Conservation (phyloP, 2,797 vertebrate genomes). For the Coendou prehensilis region DNA sequence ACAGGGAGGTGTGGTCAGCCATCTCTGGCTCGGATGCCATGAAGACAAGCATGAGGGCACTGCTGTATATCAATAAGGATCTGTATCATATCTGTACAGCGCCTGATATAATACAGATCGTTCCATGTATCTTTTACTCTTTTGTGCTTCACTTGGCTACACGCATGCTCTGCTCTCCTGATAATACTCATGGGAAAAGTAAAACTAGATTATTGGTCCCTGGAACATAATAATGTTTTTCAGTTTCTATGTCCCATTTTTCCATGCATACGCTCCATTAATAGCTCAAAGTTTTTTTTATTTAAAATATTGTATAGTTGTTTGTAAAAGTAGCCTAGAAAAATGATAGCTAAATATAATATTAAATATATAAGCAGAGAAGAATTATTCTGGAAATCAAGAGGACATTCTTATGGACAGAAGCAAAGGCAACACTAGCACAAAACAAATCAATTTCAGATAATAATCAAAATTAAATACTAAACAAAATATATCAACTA, state of each 20-base stretch:
- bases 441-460: conserved; percentile 35
- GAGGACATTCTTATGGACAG: conserved; percentile 44
- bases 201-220: not conserved
- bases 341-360: conserved; percentile 49
- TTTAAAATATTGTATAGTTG: not conserved
- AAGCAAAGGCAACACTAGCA: conserved; percentile 34
- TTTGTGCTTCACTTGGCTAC: not conserved
- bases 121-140: not conserved
- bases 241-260: not conserved
- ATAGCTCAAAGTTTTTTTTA: conserved; percentile 43
- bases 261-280: conserved; percentile 34
- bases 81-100: not conserved
- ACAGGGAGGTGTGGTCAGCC: not conserved
- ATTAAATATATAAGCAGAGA: conserved; percentile 44
- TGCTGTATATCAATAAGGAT: not conserved
- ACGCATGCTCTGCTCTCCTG: not conserved
- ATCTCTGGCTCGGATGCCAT: not conserved
- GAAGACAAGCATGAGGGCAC: not conserved
- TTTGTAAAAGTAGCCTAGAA: conserved; percentile 8
- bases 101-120: not conserved
- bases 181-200: not conserved
- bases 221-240: not conserved
- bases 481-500: not conserved
- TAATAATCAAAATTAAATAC: conserved; percentile 1
- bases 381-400: conserved; percentile 22